Conservation (phyloP, 2,113 vertebrate species). For the Cephalopholis sonnerati region DNA sequence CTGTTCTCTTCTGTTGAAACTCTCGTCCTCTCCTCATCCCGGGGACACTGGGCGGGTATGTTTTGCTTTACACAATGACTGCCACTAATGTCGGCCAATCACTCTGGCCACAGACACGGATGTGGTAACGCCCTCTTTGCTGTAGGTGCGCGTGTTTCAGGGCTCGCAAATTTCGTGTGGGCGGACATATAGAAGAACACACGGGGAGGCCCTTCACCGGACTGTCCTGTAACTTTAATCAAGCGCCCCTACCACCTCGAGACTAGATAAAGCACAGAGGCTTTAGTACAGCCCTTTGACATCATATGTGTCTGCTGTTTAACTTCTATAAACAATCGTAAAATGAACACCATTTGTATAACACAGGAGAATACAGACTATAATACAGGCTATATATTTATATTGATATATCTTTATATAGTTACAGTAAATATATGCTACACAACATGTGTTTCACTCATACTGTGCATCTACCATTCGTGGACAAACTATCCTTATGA, state of each 20-base stretch:
- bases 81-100: slow-evolving; percentile 54
- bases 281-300: neutral
- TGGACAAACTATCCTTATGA: too few relatives aligned
- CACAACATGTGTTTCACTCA: too few relatives aligned
- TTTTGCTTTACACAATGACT: slow-evolving; percentile 60
- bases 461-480: too few relatives aligned
- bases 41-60: slow-evolving; percentile 72
- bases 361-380: too few relatives aligned
- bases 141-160: slow-evolving; percentile 6
- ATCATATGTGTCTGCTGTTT: neutral
- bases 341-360: neutral
- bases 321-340: neutral
- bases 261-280: neutral
- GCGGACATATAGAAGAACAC: fast-evolving
- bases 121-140: slow-evolving; percentile 20
- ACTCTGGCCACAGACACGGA: too few relatives aligned
- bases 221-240: fast-evolving
- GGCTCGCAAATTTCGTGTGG: neutral
- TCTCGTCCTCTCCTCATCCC: slow-evolving; percentile 64
- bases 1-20: slow-evolving; percentile 69
- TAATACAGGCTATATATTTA: too few relatives aligned
- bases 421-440: too few relatives aligned
- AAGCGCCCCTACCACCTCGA: neutral
- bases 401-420: too few relatives aligned
- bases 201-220: neutral